phyloP scores from a whole-genome alignment of 2,113 vertebrate genomes.

The Centropus unirufus region DNA sequence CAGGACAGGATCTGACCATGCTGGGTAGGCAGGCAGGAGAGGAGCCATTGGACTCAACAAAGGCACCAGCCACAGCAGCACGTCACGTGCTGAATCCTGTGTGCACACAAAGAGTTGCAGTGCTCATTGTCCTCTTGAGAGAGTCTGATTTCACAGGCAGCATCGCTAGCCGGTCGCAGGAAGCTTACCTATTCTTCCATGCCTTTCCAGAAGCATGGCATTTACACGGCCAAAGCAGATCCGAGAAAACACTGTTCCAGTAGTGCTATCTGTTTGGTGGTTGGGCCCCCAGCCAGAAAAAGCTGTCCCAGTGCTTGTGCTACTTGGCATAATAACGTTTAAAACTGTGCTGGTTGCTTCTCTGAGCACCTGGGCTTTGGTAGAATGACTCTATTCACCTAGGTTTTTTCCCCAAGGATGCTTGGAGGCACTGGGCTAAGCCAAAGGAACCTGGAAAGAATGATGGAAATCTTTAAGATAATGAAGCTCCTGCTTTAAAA shows the following conservation, averaged over 20 bases:
- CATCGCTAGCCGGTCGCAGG: not conserved
- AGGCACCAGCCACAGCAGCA: not conserved
- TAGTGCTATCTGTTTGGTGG: not conserved
- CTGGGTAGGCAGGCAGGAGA: not conserved
- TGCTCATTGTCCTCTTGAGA: not conserved
- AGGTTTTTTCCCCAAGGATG: too few species aligned
- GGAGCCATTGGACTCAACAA: too few species aligned
- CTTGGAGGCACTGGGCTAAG: not conserved
- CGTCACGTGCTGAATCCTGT: not conserved
- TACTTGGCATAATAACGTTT: not conserved
- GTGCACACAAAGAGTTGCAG: not conserved
- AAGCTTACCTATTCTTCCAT: not conserved
- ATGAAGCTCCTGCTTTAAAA: not conserved
- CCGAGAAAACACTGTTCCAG: not conserved
- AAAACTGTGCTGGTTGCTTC: not conserved
- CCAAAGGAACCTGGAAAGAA: not conserved
- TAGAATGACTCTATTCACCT: not conserved
- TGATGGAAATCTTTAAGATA: not conserved
- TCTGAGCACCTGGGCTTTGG: not conserved
- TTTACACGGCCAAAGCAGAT: too few species aligned
- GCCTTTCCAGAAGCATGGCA: fast-evolving
- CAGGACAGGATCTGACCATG: not conserved
- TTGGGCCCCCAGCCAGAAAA: not conserved
- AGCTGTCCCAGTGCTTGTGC: not conserved
- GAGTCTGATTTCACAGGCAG: not conserved